Evolutionary conservation across 2,797 vertebrate genomes (phyloP), one percentile per base, ranked within the genome.

Genomic region (Vipera ursinii): DNA sequence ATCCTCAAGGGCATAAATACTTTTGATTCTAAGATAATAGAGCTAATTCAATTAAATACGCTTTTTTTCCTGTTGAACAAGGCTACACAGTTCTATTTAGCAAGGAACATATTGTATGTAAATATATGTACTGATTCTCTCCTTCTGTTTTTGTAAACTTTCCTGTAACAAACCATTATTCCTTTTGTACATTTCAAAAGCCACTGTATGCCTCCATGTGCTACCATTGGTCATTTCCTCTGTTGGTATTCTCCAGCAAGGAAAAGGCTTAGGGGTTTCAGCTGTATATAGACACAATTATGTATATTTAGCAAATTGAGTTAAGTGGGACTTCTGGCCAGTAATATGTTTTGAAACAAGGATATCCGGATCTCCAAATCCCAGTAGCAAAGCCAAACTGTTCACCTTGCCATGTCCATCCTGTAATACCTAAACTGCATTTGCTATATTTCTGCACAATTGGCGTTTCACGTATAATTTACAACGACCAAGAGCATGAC

Each of bases 241-340:
- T 88, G 63, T 95, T 93, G 96, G 91, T 90, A 82, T 90, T 2
- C 2, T 59, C 90, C 96, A 94, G 97, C 96, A 95, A 97, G 97
- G 97, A 97, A 91, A 96, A 95, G 63, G 96, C 91, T 93, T 92
- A 94, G 92, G 95, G 95, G 95, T 88, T 94, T 96, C 96, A 95
- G 93, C 44, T 78, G 95, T 99, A 98, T 98, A 98, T 97, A 98
- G 98, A 98, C 97, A 97, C 97, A 98, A 98, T 98, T 97, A 96
- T 99, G 98, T 99, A 98, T 98, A 99, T 98, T 97, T 97, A 98
- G 97, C 95, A 95, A 96, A 97, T 96, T 96, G 95, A 96, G 95
- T 96, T 96, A 97, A 97, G 97, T 98, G 98, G 99, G 99, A 99
- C 99, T 98, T 98, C 98, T 78, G 99, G 99, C 99, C 99, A 99